Percentiles rank a stretch among this genome's conserved stretches.
phyloP scores from a whole-genome alignment of 2,888 invertebrate species.

The Andrena dorsata region DNA sequence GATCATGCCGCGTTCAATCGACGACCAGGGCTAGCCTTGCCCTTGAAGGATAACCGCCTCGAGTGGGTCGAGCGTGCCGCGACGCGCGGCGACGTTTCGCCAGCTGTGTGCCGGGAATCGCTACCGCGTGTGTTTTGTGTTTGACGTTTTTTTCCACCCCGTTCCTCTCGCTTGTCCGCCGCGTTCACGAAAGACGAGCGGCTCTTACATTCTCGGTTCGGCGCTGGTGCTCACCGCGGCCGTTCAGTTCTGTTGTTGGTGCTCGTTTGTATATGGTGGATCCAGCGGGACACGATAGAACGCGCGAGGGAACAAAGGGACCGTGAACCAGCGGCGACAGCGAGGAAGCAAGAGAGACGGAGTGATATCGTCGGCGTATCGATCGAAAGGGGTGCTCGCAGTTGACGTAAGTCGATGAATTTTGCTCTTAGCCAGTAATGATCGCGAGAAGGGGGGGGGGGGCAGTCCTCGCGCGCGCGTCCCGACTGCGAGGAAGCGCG shows the following conservation, averaged over 20 bases:
- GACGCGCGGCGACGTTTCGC: conserved; percentile 35
- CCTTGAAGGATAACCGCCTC: conserved; percentile 51
- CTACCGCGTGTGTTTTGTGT: conserved; percentile 60
- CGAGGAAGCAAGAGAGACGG: conserved; percentile 45
- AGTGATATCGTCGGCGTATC: conserved; percentile 73
- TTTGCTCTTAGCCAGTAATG: conserved; percentile 48
- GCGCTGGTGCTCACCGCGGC: conserved; percentile 3
- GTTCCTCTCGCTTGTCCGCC: not conserved
- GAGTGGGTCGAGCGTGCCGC: conserved; percentile 47
- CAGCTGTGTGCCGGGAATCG: conserved; percentile 48
- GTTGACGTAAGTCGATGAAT: conserved; percentile 77
- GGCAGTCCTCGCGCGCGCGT: conserved; percentile 5
- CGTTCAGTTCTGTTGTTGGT: conserved; percentile 38
- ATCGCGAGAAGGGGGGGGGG: conserved; percentile 8
- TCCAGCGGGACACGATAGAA: conserved; percentile 40
- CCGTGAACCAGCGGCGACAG: conserved; percentile 17
- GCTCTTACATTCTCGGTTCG: conserved; percentile 3
- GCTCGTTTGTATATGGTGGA: conserved; percentile 36
- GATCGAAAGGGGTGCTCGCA: conserved; percentile 72
- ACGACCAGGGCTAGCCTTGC: conserved; percentile 64
- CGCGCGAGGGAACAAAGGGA: conserved; percentile 64
- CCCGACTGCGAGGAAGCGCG: conserved; percentile 10
- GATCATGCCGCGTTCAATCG: conserved; percentile 31
- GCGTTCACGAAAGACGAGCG: conserved; percentile 23
- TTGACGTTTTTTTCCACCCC: conserved; percentile 23